A percentile compares a stretch with the other conserved stretches of the same genome.
These are phyloP conservation scores for Eudasyphora cyanicolor DNA, from an alignment of 2,888 invertebrate genomes.

Conservation along the genomic window DNA sequence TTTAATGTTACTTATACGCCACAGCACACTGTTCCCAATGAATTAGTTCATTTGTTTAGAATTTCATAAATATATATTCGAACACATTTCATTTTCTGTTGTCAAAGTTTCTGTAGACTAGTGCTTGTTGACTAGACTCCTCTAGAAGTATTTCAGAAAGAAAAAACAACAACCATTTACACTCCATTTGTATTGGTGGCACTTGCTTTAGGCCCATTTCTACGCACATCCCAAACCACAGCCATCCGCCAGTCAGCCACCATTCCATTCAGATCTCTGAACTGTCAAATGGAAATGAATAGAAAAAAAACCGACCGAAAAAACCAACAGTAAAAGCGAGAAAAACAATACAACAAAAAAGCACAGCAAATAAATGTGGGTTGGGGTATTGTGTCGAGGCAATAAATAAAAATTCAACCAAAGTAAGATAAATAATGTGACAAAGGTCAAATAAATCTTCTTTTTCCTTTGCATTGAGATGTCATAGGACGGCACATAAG, in stretches of 20 bases:
- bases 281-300: neutral
- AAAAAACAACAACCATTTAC: neutral
- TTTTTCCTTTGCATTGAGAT: constrained; percentile 58
- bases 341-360: constrained; percentile 8
- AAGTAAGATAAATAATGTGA: constrained; percentile 73
- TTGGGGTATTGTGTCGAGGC: constrained; percentile 21
- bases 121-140: constrained; percentile 28
- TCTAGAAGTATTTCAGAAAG: neutral
- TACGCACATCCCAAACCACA: neutral
- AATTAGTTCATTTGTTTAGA: no score
- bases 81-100: no score
- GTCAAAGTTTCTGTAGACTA: no score
- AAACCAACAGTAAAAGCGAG: neutral
- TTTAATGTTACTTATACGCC: no score
- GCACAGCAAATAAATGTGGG: constrained; percentile 21
- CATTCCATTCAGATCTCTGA: neutral
- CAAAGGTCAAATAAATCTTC: constrained; percentile 76
- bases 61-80: no score
- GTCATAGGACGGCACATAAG: constrained; percentile 62
- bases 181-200: neutral
- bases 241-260: neutral
- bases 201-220: neutral
- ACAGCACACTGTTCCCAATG: no score
- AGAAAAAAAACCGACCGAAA: neutral
- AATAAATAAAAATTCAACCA: constrained; percentile 60